phyloP scores from a whole-genome alignment of 1,140 invertebrate species.

The Tetramorium parvispinum region DNA sequence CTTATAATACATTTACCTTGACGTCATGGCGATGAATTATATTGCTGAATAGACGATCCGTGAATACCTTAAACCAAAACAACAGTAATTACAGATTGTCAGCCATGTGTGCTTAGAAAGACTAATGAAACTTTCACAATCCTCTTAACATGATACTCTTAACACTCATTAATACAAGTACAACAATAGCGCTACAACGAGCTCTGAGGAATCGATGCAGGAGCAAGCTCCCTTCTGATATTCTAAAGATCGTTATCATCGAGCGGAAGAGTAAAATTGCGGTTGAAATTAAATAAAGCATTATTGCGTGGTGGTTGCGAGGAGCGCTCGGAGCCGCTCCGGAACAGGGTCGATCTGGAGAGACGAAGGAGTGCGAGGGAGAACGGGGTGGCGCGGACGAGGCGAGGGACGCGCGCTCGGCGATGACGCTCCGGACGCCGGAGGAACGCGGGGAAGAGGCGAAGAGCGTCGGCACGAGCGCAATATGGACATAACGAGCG shows the following conservation, averaged over 20 bases:
- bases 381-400: not conserved
- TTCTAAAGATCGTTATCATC: not conserved
- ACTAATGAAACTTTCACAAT: not conserved
- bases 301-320: not conserved
- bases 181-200: not conserved
- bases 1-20: slow-evolving; percentile 74
- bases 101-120: not conserved
- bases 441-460: not conserved
- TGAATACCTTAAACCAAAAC: slow-evolving; percentile 65
- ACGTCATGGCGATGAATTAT: slow-evolving; percentile 77
- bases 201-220: not conserved
- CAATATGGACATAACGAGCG: slow-evolving; percentile 60
- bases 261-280: not conserved
- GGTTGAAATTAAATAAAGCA: not conserved
- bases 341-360: not conserved
- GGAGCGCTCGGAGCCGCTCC: too few relatives aligned
- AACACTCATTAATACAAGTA: not conserved
- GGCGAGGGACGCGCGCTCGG: not conserved
- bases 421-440: too few relatives aligned
- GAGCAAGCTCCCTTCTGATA: not conserved
- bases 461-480: not conserved
- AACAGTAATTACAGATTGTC: not conserved
- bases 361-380: not conserved
- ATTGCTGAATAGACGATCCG: slow-evolving; percentile 9
- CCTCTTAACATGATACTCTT: not conserved